Evolutionary conservation across 2,888 invertebrate genomes (phyloP), one percentile per base, ranked within the genome.

Genomic region (Athalia cordata): DNA sequence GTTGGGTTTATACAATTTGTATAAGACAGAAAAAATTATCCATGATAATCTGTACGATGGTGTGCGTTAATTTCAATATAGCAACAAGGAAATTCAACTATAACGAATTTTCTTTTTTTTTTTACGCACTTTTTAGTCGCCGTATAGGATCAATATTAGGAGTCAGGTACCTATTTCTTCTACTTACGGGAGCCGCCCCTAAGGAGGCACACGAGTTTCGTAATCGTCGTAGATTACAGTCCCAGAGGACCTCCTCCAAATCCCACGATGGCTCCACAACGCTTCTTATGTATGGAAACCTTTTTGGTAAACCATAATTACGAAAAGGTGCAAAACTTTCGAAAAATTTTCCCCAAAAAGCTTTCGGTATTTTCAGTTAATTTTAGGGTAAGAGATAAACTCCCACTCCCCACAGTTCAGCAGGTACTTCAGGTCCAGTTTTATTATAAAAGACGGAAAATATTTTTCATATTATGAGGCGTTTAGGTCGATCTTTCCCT

Each of bases 211-310:
- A 64, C 75, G 62, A 75, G 62, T 62, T 45, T 82, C 85, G 84
- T 87, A 86, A 88, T 86, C 85, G 86, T 84, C 80, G 79, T 79
- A 83, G 86, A 88, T 88, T 87, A 88, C 85, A 87, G 87, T 83
- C 81, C 81, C 67, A 80, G 82, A 75, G 79, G 80, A 82, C 82
- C 81, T 84, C 81, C 83, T 82, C 67, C 81, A 78, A 50, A 62
- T 80, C 77, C 65, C 78, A 57, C 29, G 29, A 57, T 29, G 66
- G 47, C 52, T 59, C 13, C 43, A 72, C 15, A 68, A 68, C 50
- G 49, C 11, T n/a, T 77, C n/a, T 77, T 11, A 67, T 50, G 64
- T 77, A 68, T 68, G 50, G 55, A 49, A 77, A 61, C 77, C 70
- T 77, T 70, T 77, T 77, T 62, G 29, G 65, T 76, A 67, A 67